These are phyloP conservation scores for Harlomillsia oculata DNA, from an alignment of 1,140 invertebrate species.

Conservation along the genomic window DNA sequence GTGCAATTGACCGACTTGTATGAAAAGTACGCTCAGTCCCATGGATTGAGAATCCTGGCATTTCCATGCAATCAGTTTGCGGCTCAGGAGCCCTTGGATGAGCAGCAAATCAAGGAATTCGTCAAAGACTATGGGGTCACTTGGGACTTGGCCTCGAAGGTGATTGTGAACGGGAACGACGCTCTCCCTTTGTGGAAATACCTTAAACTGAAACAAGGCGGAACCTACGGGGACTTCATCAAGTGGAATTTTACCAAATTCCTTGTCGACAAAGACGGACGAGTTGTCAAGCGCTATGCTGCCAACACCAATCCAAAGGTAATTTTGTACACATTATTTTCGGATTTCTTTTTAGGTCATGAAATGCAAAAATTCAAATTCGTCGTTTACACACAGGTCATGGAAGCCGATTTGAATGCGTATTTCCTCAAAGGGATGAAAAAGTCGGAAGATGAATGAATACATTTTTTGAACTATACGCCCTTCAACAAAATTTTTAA, in stretches of 20 bases:
- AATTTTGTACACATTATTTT: not conserved
- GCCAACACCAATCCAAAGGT: constrained; percentile 10
- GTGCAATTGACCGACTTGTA: constrained; percentile 67
- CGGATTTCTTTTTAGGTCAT: not conserved
- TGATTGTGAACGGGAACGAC: constrained; percentile 74
- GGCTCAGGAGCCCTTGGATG: constrained; percentile 59
- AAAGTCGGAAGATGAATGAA: too few relatives aligned
- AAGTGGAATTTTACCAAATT: constrained; percentile 99
- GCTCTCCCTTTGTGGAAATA: constrained; percentile 82
- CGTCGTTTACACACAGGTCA: not conserved
- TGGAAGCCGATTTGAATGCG: constrained; percentile 5
- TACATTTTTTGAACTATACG: too few relatives aligned
- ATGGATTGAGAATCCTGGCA: constrained; percentile 64
- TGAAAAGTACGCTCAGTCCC: constrained; percentile 53
- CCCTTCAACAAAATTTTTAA: too few relatives aligned
- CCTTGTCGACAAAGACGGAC: constrained; percentile 53
- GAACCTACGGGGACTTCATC: constrained; percentile 60
- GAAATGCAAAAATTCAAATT: not conserved
- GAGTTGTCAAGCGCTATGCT: constrained; percentile 22
- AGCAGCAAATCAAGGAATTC: constrained; percentile 63
- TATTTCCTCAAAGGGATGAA: too few relatives aligned
- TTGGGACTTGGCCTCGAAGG: constrained; percentile 70
- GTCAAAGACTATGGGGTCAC: constrained; percentile 57
- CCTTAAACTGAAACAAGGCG: constrained; percentile 56
- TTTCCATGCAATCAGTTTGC: constrained; percentile 92